These are phyloP conservation scores for Thamnophis elegans DNA, from an alignment of 2,797 vertebrate species.

Conservation along the genomic window DNA sequence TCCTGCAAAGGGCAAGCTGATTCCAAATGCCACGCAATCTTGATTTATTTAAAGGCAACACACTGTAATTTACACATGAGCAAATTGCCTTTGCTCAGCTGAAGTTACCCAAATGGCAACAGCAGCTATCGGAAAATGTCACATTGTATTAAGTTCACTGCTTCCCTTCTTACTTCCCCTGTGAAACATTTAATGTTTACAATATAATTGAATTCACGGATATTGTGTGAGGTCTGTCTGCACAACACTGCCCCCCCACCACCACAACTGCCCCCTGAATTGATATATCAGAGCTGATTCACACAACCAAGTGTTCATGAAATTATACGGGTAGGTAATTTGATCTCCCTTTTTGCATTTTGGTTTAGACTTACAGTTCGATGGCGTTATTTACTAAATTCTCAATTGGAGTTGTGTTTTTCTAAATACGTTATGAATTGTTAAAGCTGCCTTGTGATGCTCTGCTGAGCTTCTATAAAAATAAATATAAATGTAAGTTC, in stretches of 20 bases:
- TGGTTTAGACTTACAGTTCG: not conserved
- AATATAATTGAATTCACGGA: not conserved
- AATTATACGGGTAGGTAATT: not conserved
- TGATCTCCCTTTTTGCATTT: not conserved
- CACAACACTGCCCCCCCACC: not conserved
- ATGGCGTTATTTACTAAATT: not conserved
- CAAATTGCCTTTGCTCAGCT: conserved; percentile 9
- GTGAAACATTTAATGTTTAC: not conserved
- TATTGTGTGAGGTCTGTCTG: not conserved
- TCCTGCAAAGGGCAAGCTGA: conserved; percentile 6
- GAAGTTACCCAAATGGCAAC: conserved; percentile 14
- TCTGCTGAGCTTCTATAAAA: not conserved
- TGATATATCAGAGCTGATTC: not conserved
- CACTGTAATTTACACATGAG: not conserved
- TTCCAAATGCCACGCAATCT: not conserved
- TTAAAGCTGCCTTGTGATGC: not conserved
- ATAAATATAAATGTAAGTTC: not conserved
- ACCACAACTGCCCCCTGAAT: not conserved
- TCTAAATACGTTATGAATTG: not conserved
- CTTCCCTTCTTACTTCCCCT: not conserved
- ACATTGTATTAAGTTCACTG: conserved; percentile 4
- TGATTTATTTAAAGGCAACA: not conserved
- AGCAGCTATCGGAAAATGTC: not conserved
- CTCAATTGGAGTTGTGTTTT: not conserved
- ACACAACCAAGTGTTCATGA: not conserved